Base-by-base conservation (phyloP, 2,797 vertebrate genomes). In the Sebastiscus albofasciatus region DNA sequence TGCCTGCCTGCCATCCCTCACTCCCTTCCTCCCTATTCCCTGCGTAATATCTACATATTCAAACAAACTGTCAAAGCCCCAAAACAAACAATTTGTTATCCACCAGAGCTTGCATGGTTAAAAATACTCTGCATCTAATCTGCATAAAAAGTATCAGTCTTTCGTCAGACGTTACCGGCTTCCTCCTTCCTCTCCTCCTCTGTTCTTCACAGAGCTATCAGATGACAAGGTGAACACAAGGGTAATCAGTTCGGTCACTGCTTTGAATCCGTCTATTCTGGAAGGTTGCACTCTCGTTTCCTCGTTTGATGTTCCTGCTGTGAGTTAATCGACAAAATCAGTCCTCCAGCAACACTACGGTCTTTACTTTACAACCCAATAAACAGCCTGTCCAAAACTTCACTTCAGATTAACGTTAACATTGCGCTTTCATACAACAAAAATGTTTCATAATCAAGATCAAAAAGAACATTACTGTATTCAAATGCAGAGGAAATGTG, bases 71-170 rank as follows among this genome's bases (percentile, higher is more conserved):
- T 92, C 92, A 94, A 85, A 93, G 84, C 82, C 83, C 75, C 76
- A 82, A 92, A 93, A 93, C 89, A 93, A 93, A 94, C 92, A 87
- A 90, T 90, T 92, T 90, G 83, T 90, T 91, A 92, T 90, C 89
- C 81, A 75, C 88, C 86, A 87, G 83, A 93, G 92, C 92, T 89
- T 92, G 89, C 87, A 70, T 74, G 74, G 92, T 93, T 92, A 92
- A 94, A 94, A 94, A 93, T 93, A 93, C 87, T 82, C 89, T 59
- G 81, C 88, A 89, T 91, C 79, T 77, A 69, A 93, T 93, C 84
- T 89, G 83, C 90, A 94, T 95, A 86, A 87, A 91, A 93, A 90
- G 87, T 84, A 78, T 82, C 73, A 68, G 76, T 81, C 80, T 86
- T 78, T 85, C 55, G 22, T 84, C 80, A 62, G 75, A 77, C 80